phyloP scores from a whole-genome alignment of 2,797 vertebrate genomes.

The Kryptolebias ocellatus region DNA sequence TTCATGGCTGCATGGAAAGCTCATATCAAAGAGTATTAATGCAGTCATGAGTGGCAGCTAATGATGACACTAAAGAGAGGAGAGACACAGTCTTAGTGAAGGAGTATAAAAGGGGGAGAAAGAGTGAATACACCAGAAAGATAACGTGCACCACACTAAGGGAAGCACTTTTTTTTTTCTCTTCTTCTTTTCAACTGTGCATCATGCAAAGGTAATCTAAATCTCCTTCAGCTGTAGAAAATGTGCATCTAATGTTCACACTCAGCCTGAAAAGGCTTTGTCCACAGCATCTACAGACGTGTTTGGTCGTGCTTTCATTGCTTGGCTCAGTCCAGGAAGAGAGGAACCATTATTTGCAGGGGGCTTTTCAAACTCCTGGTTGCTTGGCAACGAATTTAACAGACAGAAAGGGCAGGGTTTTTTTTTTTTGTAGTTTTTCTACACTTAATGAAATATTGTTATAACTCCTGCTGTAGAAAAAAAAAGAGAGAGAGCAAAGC shows the following conservation, averaged over 20 bases:
- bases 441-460: slow-evolving; percentile 19
- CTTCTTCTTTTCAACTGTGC: too few relatives aligned
- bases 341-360: slow-evolving; percentile 29
- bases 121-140: too few relatives aligned
- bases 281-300: not conserved
- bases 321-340: slow-evolving; percentile 26
- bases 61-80: too few relatives aligned
- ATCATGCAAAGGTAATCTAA: too few relatives aligned
- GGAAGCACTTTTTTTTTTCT: too few relatives aligned
- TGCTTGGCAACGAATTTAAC: slow-evolving; percentile 44
- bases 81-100: too few relatives aligned
- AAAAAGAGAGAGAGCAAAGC: slow-evolving; percentile 9
- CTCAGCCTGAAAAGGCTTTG: not conserved
- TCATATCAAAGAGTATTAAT: too few relatives aligned
- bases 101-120: too few relatives aligned
- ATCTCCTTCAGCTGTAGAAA: not conserved
- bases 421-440: slow-evolving; percentile 31
- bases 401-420: not conserved
- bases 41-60: too few relatives aligned
- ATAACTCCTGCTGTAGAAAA: slow-evolving; percentile 32
- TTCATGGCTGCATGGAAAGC: too few relatives aligned
- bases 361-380: slow-evolving; percentile 28
- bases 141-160: too few relatives aligned
- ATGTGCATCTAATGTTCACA: not conserved
- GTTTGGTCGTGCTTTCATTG: slow-evolving; percentile 10